Conservation (phyloP, 2,888 invertebrate species). For the Rhimphoctona megacephalus region DNA sequence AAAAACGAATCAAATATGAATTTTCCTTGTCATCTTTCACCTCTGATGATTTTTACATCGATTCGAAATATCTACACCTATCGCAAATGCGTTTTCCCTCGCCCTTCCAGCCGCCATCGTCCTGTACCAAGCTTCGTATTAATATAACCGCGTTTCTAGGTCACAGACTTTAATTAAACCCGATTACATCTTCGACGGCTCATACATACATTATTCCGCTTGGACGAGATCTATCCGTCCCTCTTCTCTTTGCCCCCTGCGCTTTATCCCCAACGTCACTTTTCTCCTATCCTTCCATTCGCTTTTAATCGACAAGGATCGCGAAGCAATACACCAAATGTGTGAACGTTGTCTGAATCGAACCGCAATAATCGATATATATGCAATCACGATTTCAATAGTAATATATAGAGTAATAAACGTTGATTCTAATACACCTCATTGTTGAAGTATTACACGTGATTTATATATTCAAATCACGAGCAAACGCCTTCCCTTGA, state of each 20-base stretch:
- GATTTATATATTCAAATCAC: background rate
- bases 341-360: constrained; percentile 7
- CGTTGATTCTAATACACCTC: constrained; percentile 1
- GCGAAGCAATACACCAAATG: constrained; percentile 26
- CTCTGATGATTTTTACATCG: constrained; percentile 25
- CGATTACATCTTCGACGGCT: constrained; percentile 77
- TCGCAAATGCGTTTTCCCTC: constrained; percentile 29
- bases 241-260: background rate
- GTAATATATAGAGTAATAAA: constrained; percentile 10
- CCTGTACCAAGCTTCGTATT: constrained; percentile 69
- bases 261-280: background rate
- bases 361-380: constrained; percentile 22
- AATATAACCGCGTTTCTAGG: constrained; percentile 78
- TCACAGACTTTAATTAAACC: constrained; percentile 78
- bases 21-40: background rate
- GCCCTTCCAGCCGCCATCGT: constrained; percentile 2
- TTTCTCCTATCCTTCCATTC: constrained; percentile 18
- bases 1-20: background rate
- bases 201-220: constrained; percentile 68
- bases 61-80: constrained; percentile 24
- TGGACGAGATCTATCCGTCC: constrained; percentile 52
- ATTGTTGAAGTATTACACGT: background rate
- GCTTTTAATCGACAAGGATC: constrained; percentile 20
- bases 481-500: background rate
- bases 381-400: constrained; percentile 12